Evolutionary conservation across 2,113 vertebrate species (phyloP), one percentile per base, ranked within the genome.

Genomic region (Ophiodon elongatus): DNA sequence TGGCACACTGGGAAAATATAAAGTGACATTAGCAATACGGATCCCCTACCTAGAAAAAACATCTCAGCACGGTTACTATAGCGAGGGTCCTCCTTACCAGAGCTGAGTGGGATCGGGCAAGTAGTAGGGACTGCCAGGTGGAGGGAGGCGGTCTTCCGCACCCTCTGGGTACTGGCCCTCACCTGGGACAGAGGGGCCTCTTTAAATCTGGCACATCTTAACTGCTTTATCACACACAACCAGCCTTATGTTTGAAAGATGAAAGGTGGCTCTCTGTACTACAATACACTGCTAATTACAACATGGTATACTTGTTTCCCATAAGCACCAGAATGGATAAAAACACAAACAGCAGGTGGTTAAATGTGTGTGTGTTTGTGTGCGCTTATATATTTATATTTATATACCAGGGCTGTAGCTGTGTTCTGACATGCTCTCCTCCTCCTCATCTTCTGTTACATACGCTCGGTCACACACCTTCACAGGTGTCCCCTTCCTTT

Each of bases 391-490:
- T 17, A 43, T 43, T 14, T 14, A 43, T 41, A 14, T 64, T 43
- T 50, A 71, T 67, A 57, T 93, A 96, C 95, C 95, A 23, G 95
- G 95, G 62, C 95, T 95, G 93, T 95, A 96, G 89, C 95, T 96
- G 94, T 96, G 95, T 73, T 96, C 95, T 4, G 95, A 96, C 91
- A 96, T 91, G 89, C 95, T 96, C 84, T 96, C 95, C 90, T 96
- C 95, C 90, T 96, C 95, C 83, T 96, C 95, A 93, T 96, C 95
- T 88, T 96, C 95, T 19, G 95, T 95, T 57, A 96, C 95, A 74
- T 95, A 96, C 6, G 88, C 94, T 64, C 95, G 92, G 78, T 95
- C 95, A 73, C 95, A 96, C 89, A 96, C 95, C 86, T 96, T 96
- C 84, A 96, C 95, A 31, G 95, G 95, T 65, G 95, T 96, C 33